Evolutionary conservation across 2,888 invertebrate genomes (phyloP), one percentile per base, ranked within the genome.

Genomic region (Euplexia lucipara): DNA sequence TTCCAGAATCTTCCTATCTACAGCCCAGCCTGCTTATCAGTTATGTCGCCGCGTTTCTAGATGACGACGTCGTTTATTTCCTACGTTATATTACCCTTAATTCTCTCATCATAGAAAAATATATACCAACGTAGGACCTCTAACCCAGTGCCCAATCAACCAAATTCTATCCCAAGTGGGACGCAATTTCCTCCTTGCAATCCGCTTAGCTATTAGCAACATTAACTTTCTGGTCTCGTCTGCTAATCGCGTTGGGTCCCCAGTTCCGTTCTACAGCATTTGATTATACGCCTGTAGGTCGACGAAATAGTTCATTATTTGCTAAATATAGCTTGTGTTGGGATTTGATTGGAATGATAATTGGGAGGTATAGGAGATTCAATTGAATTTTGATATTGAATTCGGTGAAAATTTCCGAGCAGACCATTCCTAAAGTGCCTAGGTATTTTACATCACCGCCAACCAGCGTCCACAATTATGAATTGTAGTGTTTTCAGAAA

Each of bases 191-290:
- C 93, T 90, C 68, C 64, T 75, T 49, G 86, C 89, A 91, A 93
- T 92, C 90, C 91, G 89, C 83, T 91, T 91, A 91, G 83, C 89
- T 85, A 92, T 92, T 93, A 93, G 92, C 90, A 66, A 77, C 87
- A 92, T 93, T 93, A 92, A 92, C 91, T 92, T 91, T 90, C 93
- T 89, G 88, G 91, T 90, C 91, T 88, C 93, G 92, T 91, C 90
- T 83, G 82, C 89, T 93, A 93, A 93, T 93, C 91, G 89, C 83
- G 84, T 92, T 90, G 88, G 85, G 85, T 84, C 92, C 92, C 91
- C 87, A 86, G 85, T 91, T 88, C 83, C 85, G 83, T 72, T 67
- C 78, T 66, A 62, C 81, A 81, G 82, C 84, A 91, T 91, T 90
- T 88, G 90, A 91, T 92, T 92, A 91, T 85, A 75, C 79, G 83